phyloP scores from a whole-genome alignment of 2,888 invertebrate species.

The Tryphoninae sp. region DNA sequence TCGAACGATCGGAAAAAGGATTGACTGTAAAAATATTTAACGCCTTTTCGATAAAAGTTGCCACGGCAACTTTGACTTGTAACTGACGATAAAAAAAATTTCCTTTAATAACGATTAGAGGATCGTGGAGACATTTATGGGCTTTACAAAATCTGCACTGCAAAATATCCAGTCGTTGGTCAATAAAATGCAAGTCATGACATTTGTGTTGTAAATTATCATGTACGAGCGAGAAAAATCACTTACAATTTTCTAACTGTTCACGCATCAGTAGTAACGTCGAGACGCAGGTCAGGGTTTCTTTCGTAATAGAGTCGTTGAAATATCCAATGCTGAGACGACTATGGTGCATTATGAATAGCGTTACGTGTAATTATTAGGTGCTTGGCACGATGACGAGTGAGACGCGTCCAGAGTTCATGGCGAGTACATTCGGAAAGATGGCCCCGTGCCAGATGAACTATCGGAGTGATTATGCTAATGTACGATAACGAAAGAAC shows the following conservation, averaged over 20 bases:
- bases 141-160: background rate
- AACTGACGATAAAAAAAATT: too few relatives aligned
- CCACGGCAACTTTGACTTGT: too few relatives aligned
- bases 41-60: too few relatives aligned
- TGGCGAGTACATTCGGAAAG: too few relatives aligned
- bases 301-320: constrained; percentile 37
- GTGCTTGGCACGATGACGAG: too few relatives aligned
- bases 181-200: background rate
- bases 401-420: too few relatives aligned
- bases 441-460: too few relatives aligned
- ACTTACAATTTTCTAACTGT: constrained; percentile 29
- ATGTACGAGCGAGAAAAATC: constrained; percentile 5
- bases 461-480: too few relatives aligned
- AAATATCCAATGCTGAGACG: background rate
- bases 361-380: background rate
- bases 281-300: constrained; percentile 21
- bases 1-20: background rate
- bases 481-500: too few relatives aligned
- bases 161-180: background rate
- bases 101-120: too few relatives aligned
- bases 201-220: constrained; percentile 39
- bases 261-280: background rate
- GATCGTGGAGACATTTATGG: background rate
- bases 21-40: too few relatives aligned
- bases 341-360: background rate